phyloP scores from a whole-genome alignment of 1,140 invertebrate genomes.

The Theocolax elegans region DNA sequence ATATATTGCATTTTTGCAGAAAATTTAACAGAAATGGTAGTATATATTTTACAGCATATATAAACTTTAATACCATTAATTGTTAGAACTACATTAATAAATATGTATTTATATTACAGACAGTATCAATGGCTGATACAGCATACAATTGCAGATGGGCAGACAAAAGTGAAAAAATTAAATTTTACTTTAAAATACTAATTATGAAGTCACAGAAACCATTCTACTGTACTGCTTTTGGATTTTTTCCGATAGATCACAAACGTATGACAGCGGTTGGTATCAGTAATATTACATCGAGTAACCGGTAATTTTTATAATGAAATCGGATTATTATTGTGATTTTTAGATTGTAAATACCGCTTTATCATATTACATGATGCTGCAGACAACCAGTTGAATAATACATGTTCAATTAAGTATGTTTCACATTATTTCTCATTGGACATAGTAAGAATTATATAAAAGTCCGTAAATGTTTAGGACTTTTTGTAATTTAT shows the following conservation, averaged over 20 bases:
- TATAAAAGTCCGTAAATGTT: too few species aligned
- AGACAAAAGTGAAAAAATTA: background rate
- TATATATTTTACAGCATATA: too few species aligned
- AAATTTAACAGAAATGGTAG: too few species aligned
- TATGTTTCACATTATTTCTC: background rate
- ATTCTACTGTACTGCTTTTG: background rate
- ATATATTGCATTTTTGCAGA: too few species aligned
- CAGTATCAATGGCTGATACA: background rate
- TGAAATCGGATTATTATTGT: background rate
- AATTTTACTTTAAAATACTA: background rate
- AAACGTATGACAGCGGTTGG: background rate
- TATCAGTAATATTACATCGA: background rate
- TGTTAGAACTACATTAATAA: too few species aligned
- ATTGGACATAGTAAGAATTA: background rate
- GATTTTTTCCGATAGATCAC: background rate
- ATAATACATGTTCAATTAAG: too few species aligned
- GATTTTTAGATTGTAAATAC: background rate
- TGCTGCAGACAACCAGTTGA: background rate
- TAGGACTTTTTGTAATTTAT: too few species aligned
- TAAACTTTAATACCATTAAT: too few species aligned
- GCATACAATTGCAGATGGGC: background rate
- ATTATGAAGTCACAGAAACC: slow-evolving; percentile 1
- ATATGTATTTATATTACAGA: too few species aligned
- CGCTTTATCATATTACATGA: background rate
- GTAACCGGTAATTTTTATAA: too few species aligned